Evolutionary conservation across 1,140 invertebrate genomes (phyloP), one percentile per base, ranked within the genome.

Genomic region (Trichoplusia ni): DNA sequence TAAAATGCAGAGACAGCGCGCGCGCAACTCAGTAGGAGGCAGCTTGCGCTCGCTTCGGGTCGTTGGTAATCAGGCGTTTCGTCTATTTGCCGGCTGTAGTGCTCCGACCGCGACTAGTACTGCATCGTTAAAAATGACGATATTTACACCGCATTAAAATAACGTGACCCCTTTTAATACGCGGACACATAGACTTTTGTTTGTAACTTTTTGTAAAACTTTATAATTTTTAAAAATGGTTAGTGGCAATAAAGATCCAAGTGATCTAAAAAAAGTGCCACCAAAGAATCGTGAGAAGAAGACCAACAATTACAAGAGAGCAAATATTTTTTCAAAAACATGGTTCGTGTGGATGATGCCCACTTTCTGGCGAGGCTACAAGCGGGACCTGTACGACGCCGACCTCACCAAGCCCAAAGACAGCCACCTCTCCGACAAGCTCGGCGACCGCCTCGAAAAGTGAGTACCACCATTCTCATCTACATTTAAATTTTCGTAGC

Each of bases 341-440:
- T 88, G 86, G 90, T 91, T 81, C 75, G 92, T 94, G 64, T 95
- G 94, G 93, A 91, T 93, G 64, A 84, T 95, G 72, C 93, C 92
- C 35, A 92, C 92, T 5, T 94, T 95, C 79, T 93, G 92, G 91
- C 82, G 92, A 8, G 94, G 94, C n/a, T 93, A 91, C 78, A 92
- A 92, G 66, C 91, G 93, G 68, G 94, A 95, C 72, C 86, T 95
- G n/a, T 93, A 94, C 78, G 83, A 93, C 44, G 84, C 92, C 29
- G 95, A 96, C 85, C 90, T 96, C 11, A 95, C 93, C 73, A 92
- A 92, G 58, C 92, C 94, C n/a, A 91, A 94, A 56, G 92, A 93
- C 64, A 79, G 70, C 51, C 93, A 94, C 71, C 79, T 90, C 8
- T 93, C 93, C n/a, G 91, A 93, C 66, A 83, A 81, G 56, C 86